phyloP scores from a whole-genome alignment of 1,140 invertebrate species.

The Aphaenogaster rudis region DNA sequence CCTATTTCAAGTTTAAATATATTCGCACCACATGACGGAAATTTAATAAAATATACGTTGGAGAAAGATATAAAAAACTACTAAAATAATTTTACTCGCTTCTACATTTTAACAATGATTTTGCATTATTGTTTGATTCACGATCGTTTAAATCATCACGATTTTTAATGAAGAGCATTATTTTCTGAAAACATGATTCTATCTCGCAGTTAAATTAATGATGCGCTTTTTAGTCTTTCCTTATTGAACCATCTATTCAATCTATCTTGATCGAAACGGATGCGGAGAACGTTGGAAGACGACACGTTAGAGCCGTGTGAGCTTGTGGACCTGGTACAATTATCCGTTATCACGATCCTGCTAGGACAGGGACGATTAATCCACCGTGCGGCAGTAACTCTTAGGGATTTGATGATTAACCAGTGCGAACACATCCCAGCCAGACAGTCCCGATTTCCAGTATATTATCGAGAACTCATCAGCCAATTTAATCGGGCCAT shows the following conservation, averaged over 20 bases:
- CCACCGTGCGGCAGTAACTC: constrained; percentile 54
- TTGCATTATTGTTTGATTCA: not conserved
- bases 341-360: constrained; percentile 31
- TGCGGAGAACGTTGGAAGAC: constrained; percentile 6
- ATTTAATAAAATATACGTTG: constrained; percentile 7
- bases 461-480: constrained; percentile 38
- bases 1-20: not conserved
- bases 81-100: not conserved
- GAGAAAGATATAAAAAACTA: not conserved
- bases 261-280: constrained; percentile 26
- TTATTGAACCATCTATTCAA: constrained; percentile 1
- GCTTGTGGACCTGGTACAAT: constrained; percentile 26
- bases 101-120: not conserved
- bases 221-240: not conserved
- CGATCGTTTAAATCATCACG: not conserved
- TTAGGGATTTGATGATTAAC: constrained; percentile 64
- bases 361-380: constrained; percentile 53
- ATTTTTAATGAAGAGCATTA: not conserved
- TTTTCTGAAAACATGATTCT: not conserved
- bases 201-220: constrained; percentile 5
- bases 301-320: constrained; percentile 26
- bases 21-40: not conserved
- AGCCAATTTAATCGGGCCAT: constrained; percentile 4
- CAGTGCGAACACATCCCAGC: constrained; percentile 27
- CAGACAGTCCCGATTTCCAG: constrained; percentile 13